Conservation (phyloP, 2,797 vertebrate species). For the Cyprinodon diabolis region DNA sequence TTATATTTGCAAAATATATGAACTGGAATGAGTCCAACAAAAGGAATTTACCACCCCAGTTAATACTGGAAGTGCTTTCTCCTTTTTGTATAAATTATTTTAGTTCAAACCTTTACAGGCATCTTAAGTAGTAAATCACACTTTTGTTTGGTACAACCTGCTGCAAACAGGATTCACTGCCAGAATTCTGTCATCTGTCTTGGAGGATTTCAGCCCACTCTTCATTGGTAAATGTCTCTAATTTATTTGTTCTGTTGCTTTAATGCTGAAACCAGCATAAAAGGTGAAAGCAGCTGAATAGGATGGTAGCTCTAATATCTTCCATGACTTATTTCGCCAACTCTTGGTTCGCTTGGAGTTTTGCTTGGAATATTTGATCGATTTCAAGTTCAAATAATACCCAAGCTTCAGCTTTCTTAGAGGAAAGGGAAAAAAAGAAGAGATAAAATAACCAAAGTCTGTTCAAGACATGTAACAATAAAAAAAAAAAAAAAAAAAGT, state of each 20-base stretch:
- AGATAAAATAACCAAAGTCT: neutral
- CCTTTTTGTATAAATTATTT: neutral
- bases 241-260: neutral
- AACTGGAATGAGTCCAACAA: neutral
- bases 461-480: too few relatives aligned
- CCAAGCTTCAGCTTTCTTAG: neutral
- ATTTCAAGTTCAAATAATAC: neutral
- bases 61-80: neutral
- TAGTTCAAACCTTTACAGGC: neutral
- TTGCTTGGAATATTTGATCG: neutral
- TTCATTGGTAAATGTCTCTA: neutral
- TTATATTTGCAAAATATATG: neutral
- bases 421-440: neutral
- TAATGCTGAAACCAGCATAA: neutral
- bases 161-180: neutral
- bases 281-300: neutral
- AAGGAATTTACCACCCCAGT: neutral
- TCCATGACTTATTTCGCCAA: neutral
- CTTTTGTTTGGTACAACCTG: neutral
- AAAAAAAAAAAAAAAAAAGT: neutral
- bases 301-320: neutral
- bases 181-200: neutral
- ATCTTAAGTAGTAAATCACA: neutral
- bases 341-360: neutral
- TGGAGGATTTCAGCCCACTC: neutral